Evolutionary conservation across 2,113 vertebrate genomes (phyloP).

Genomic region (Paedocypris sp.): DNA sequence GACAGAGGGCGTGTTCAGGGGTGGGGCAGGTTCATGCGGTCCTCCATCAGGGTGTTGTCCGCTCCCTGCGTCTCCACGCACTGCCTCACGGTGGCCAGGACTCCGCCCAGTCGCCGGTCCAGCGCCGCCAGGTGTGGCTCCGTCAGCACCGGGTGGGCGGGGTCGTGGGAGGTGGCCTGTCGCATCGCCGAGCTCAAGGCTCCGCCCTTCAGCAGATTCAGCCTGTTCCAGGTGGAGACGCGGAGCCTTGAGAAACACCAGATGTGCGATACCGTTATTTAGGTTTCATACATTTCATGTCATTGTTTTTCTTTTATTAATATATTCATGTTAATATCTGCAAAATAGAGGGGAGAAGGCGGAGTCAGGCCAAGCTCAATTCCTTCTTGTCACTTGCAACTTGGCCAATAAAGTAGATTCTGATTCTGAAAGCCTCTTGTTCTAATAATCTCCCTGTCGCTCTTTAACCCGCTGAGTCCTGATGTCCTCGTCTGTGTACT

Average conservation of each 20-base stretch:
- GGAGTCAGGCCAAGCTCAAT: too few species aligned
- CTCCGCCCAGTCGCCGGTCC: conserved; percentile 76
- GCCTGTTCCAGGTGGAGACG: conserved; percentile 91
- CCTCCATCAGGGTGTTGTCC: conserved; percentile 86
- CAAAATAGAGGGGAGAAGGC: too few species aligned
- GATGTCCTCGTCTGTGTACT: too few species aligned
- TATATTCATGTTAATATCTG: too few species aligned
- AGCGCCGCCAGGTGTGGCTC: conserved; percentile 76
- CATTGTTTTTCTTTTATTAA: too few species aligned
- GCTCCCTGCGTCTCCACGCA: conserved; percentile 85
- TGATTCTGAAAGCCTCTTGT: too few species aligned
- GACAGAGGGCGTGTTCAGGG: conserved; percentile 40
- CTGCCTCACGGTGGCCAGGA: conserved; percentile 82
- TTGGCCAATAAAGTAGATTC: too few species aligned
- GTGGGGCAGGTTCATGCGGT: conserved; percentile 93
- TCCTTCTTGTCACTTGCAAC: too few species aligned
- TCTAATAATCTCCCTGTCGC: too few species aligned
- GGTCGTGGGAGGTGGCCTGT: conserved; percentile 78
- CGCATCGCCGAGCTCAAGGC: conserved; percentile 79
- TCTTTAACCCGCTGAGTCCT: too few species aligned
- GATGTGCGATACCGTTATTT: too few species aligned
- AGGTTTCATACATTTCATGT: too few species aligned
- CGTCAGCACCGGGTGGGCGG: conserved; percentile 75
- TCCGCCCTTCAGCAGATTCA: conserved; percentile 79
- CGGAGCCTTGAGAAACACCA: conserved; percentile 75